Evolutionary conservation across 2,888 invertebrate species (phyloP).

Genomic region (Chalcis sispes): DNA sequence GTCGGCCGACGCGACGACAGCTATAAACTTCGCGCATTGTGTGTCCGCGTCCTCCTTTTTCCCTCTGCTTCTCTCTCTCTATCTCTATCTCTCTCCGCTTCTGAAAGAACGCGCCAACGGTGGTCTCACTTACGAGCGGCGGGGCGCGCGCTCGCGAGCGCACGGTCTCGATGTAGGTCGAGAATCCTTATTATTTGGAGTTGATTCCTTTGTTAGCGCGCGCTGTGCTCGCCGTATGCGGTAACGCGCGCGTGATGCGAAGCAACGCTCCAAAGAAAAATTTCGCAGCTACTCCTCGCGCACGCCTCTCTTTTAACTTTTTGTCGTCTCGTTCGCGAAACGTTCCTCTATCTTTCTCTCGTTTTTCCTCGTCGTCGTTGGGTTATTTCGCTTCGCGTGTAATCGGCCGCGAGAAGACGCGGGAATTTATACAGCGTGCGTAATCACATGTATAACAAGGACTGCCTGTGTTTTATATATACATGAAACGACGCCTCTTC

Average conservation of each 20-base stretch:
- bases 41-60: constrained; percentile 9
- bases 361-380: no score
- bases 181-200: constrained; percentile 52
- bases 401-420: constrained; percentile 17
- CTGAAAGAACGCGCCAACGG: no score
- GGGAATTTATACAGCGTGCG: background rate
- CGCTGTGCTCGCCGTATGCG: background rate
- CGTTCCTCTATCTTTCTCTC: no score
- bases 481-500: no score
- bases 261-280: background rate
- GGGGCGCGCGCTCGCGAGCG: background rate
- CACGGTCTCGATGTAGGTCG: constrained; percentile 46
- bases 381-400: no score
- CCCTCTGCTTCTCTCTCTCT: constrained; percentile 5
- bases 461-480: no score
- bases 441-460: background rate
- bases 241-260: constrained; percentile 2
- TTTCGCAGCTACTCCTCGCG: constrained; percentile 16
- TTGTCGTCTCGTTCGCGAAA: background rate
- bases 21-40: constrained; percentile 13
- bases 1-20: background rate
- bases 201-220: constrained; percentile 39
- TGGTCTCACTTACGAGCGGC: background rate
- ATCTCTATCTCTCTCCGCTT: constrained; percentile 9
- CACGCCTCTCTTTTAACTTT: background rate